Conservation (phyloP, 2,113 vertebrate genomes). For the Theristicus caerulescens region DNA sequence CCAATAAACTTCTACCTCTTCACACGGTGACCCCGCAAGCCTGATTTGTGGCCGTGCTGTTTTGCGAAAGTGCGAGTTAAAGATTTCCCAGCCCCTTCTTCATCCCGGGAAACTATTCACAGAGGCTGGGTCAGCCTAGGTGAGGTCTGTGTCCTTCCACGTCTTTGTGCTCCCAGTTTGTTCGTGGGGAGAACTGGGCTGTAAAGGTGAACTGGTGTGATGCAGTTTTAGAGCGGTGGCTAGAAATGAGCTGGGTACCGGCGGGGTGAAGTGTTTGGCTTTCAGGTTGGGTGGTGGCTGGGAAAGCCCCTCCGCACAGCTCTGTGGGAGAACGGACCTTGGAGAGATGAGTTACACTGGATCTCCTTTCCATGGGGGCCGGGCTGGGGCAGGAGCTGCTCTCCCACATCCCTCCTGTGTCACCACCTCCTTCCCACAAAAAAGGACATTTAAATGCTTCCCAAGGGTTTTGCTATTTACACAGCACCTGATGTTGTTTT, state of each 20-base stretch:
- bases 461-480: not conserved
- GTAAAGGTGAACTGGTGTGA: fast-evolving
- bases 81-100: not conserved
- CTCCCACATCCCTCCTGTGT: not conserved
- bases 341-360: fast-evolving
- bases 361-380: too few relatives aligned
- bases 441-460: not conserved
- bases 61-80: fast-evolving
- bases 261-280: not conserved
- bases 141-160: not conserved
- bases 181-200: not conserved
- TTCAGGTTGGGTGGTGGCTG: not conserved
- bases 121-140: fast-evolving
- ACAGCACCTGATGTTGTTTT: not conserved
- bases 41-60: not conserved
- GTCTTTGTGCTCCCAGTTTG: not conserved
- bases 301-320: too few relatives aligned
- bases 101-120: not conserved
- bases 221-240: not conserved
- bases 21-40: not conserved
- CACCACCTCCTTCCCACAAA: not conserved
- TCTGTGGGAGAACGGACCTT: fast-evolving
- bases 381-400: not conserved
- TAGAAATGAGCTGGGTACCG: not conserved
- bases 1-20: slow-evolving; percentile 87